Conservation (phyloP, 2,113 vertebrate genomes). For the Oryctolagus cuniculus region DNA sequence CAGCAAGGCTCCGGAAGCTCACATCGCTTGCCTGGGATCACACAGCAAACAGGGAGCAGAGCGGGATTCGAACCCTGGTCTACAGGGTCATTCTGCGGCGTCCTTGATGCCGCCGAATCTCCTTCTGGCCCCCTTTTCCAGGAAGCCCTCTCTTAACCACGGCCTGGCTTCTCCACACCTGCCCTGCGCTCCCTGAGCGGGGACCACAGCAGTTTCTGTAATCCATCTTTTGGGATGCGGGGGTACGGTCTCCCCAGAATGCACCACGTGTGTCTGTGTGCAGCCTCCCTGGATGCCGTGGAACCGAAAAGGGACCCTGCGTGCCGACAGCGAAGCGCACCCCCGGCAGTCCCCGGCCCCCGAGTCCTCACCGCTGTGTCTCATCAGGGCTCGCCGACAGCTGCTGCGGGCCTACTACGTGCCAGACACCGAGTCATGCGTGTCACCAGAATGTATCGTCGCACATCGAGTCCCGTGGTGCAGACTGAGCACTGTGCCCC, state of each 20-base stretch:
- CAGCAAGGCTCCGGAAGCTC: background rate
- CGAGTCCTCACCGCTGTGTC: background rate
- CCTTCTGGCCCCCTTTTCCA: too few relatives aligned
- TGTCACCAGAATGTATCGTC: too few relatives aligned
- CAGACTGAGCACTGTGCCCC: background rate
- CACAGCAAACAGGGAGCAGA: accelerated
- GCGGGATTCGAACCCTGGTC: background rate
- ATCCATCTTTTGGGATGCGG: background rate
- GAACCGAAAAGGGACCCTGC: background rate
- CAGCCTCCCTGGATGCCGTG: background rate
- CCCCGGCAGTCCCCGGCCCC: background rate
- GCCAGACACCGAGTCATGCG: background rate
- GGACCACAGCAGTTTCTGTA: background rate
- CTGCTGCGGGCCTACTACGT: background rate
- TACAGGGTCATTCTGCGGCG: accelerated
- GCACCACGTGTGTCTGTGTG: accelerated
- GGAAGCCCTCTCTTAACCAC: background rate
- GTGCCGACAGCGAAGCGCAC: background rate
- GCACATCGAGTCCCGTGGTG: background rate
- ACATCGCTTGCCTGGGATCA: background rate
- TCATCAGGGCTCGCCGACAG: accelerated
- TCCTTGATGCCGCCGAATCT: background rate
- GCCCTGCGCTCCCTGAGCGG: background rate
- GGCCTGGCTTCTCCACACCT: background rate
- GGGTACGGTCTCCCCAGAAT: background rate